Evolutionary conservation across 2,888 invertebrate species (phyloP), one percentile per base, ranked within the genome.

Genomic region (Galeopsomyia nigrocyanea): DNA sequence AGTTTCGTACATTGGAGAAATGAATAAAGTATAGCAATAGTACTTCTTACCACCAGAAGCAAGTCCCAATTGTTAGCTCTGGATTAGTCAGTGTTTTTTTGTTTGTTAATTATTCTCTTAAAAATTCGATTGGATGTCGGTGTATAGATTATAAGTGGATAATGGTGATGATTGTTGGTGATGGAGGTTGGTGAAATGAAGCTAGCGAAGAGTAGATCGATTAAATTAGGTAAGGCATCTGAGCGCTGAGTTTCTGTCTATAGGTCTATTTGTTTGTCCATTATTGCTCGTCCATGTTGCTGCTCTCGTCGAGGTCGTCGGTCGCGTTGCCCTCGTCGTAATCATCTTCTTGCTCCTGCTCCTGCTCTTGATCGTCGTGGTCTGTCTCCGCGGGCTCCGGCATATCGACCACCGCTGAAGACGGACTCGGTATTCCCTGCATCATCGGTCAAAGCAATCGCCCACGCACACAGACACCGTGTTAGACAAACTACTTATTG

Each of bases 311-410:
- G 58, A 90, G 87, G 87, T 92, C 80, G 39, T 39, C 39, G 39
- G 39, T 51, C 6, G 17, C 53, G 9, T 17, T 70, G 74, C 89
- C 89, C 71, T 89, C 90, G 75, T 90, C 89, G 78, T 90, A 90
- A 75, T 90, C 90, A 79, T 90, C 89, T 51, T 90, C 90, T 79
- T 68, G 74, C 0, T 90, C 90, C 79, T 90, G 90, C 50, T 89
- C 89, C 66, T 88, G 88, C 84, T 81, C 90, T 84, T 79, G 87
- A 76, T 90, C 89, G 77, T 90, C 90, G 76, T 89, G 89, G 77
- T 89, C 90, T 68, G 90, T 89, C 84, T 90, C 89, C 46, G 86
- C 86, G 71, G 90, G 90, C 76, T 90, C 88, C 76, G 90, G 89
- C 80, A 89, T 89, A 82, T 89, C 89, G 80, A 88, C 87, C 75